Percentiles rank a stretch among this genome's conserved stretches.
Conservation (phyloP, 2,113 vertebrate species). For the Oncorhynchus keta region DNA sequence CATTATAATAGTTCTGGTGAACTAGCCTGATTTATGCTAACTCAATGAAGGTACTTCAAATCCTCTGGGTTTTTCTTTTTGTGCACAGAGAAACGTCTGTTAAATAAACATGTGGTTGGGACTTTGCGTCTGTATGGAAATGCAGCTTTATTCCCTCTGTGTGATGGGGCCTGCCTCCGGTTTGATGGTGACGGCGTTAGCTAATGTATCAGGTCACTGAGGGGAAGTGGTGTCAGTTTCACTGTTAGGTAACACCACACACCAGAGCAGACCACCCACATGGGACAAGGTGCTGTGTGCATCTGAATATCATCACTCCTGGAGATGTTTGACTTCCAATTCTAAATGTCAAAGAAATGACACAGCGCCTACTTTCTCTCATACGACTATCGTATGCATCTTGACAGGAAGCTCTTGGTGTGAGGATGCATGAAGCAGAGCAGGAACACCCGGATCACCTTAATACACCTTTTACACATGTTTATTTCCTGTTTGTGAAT, state of each 20-base stretch:
- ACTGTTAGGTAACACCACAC: conserved; percentile 29
- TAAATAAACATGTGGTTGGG: conserved; percentile 30
- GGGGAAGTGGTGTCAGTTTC: conserved; percentile 36
- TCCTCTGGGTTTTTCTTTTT: conserved; percentile 34
- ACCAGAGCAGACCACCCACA: conserved; percentile 54
- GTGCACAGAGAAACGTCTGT: conserved; percentile 10
- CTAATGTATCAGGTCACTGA: conserved; percentile 8
- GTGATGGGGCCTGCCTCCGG: conserved; percentile 20
- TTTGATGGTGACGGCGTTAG: conserved; percentile 45
- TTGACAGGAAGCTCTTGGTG: not conserved
- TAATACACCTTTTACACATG: not conserved
- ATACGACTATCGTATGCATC: conserved; percentile 7
- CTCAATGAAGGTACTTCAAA: not conserved
- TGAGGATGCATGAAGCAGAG: not conserved
- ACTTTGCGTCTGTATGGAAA: conserved; percentile 18
- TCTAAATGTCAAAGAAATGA: not conserved
- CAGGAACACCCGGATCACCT: too few relatives aligned
- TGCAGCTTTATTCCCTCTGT: too few relatives aligned
- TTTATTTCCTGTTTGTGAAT: not conserved
- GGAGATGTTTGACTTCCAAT: conserved; percentile 39
- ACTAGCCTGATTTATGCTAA: conserved; percentile 23
- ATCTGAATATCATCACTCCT: conserved; percentile 38
- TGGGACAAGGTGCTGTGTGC: not conserved
- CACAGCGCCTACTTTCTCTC: not conserved
- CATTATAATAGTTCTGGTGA: conserved; percentile 26